Evolutionary conservation across 1,140 invertebrate genomes (phyloP).

Genomic region (Formica exsecta): DNA sequence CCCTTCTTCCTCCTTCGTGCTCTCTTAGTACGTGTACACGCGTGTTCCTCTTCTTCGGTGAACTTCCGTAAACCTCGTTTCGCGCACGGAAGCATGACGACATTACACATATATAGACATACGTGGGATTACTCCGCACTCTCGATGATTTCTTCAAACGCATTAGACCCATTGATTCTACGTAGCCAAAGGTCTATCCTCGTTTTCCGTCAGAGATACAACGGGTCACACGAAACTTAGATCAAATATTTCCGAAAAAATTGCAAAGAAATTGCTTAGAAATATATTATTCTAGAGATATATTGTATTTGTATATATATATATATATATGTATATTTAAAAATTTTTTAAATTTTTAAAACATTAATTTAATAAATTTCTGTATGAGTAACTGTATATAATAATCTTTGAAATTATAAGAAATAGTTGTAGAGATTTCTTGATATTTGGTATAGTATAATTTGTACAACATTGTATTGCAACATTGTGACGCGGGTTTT

Average conservation of each 20-base stretch:
- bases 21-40: conserved; percentile 1
- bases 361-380: no score
- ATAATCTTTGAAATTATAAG: neutral
- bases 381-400: no score
- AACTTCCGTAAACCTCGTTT: conserved; percentile 62
- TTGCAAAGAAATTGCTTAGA: no score
- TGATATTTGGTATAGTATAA: neutral
- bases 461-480: neutral
- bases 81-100: conserved; percentile 52
- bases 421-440: neutral
- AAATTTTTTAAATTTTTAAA: no score
- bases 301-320: no score
- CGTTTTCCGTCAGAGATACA: neutral
- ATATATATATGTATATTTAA: no score
- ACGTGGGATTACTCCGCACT: neutral
- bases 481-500: neutral
- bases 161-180: neutral
- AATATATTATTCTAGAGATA: no score
- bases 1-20: neutral
- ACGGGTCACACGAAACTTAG: no score
- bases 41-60: conserved; percentile 53
- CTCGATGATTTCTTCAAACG: conserved; percentile 6
- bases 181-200: neutral
- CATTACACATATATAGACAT: conserved; percentile 30
- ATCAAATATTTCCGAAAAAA: no score